Evolutionary conservation across 2,797 vertebrate genomes (phyloP), one percentile per base, ranked within the genome.

Genomic region (Lepilemur ruficaudatus): DNA sequence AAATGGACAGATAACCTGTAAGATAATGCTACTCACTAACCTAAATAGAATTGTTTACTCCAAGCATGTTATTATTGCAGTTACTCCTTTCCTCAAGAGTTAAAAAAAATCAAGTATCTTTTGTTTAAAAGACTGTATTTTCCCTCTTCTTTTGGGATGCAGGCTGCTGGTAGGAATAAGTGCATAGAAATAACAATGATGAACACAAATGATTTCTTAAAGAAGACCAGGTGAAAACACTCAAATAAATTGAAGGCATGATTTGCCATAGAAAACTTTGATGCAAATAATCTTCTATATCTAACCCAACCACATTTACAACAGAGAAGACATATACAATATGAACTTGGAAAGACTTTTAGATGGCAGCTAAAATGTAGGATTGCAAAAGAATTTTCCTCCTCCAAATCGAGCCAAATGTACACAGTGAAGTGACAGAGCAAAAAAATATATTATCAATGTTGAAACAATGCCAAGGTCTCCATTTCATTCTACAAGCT

Each of bases 211-310:
- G 6, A 11, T 73, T 89, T 70, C 32, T 79, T 59, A 55, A 73
- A 89, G 55, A 88, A 69, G 70, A 65, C 18, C 23, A 80, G 35
- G 13, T 75, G 65, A 86, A 94, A 90, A 93, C 9, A 87, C 38
- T 86, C 22, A 72, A 82, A 89, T 81, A 81, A 65, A 65, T 52
- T 79, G 61, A 90, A 89, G 57, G 9, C 23, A 50, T 38, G 48
- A 59, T 85, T 93, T 89, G 30, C 30, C 70, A 72, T 57, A 84
- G 65, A 67, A 79, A 92, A 85, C 50, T 67, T 94, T n/a, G 84
- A 4, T 5, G 70, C 35, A 79, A 57, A 79, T 78, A 72, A 78
- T 85, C 17, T 76, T 81, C 59, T 86, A 15, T 73, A 43, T 57
- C 76, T 86, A 87, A 91, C 7, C 69, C 75, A 81, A 50, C 22